Base-by-base conservation (phyloP, 2,888 invertebrate species). In the Sphaerophoria taeniata region DNA sequence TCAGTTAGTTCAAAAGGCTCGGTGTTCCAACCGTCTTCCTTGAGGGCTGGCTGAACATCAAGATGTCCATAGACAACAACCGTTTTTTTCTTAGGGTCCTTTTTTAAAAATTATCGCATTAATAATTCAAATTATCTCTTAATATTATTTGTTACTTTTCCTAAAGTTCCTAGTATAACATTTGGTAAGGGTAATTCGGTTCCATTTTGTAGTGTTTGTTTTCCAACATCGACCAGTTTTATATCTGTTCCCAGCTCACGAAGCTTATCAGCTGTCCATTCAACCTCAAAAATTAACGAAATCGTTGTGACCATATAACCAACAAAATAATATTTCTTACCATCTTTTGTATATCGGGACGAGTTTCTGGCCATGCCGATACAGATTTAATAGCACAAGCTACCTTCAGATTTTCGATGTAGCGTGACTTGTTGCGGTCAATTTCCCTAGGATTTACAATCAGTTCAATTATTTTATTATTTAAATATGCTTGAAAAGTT, bases 21-120 rank as follows among this genome's bases (percentile, higher is more conserved):
- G 0, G 98, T 96, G 87, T 96, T 94, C 99, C 99, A 99, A 0
- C 99, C 99, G 93, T 99, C 99, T 85, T 96, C 96, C 90, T 95
- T 95, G 39, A 95, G 91, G 0, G 99, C 99, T 9, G 99, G 99
- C 91, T 99, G 99, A 0, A 99, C 99, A 93, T 99, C 99, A 90
- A 99, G 94, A 93, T 99, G 99, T 0, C 99, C 99, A 92, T 99
- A 99, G 76, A 99, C 94, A 77, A 97, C 95, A 55, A 99, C 95
- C 6, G 99, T 99, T 90, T 97, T 98, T 93, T 99, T 99, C 51
- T 94, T 94, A 0, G 95, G 93, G 90, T 98, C 97, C 84, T 89
- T 39, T 39, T 63, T 0, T 74, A 47, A 70, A 36, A 6, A 12
- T 2, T 1, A 24, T 24, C 24, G 24, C 9, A 43, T 43, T 6